These are phyloP conservation scores for Caloenas nicobarica DNA, from an alignment of 2,113 vertebrate species.

Conservation along the genomic window DNA sequence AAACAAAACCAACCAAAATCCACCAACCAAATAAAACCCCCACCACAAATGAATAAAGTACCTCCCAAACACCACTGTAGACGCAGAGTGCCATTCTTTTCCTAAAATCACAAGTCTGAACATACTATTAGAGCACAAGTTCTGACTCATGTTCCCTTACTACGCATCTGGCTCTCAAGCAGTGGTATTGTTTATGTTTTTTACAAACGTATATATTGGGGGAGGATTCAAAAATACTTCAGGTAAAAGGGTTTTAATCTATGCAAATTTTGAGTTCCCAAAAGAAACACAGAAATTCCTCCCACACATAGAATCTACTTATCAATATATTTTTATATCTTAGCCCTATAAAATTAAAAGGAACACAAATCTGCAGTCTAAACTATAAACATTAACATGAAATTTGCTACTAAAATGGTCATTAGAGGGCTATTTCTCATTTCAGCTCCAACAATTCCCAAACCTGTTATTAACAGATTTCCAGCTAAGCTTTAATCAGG, in stretches of 20 bases:
- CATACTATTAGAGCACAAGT: rapidly evolving
- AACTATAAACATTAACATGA: neutral
- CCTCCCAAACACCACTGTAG: neutral
- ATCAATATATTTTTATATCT: neutral
- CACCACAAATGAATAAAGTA: too few relatives aligned
- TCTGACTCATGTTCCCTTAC: neutral
- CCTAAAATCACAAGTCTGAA: neutral
- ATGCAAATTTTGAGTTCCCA: neutral
- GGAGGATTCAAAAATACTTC: neutral
- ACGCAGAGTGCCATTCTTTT: neutral
- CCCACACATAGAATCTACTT: neutral
- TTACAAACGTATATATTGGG: neutral
- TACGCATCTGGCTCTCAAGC: neutral
- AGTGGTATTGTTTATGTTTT: neutral
- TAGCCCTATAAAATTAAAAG: neutral
- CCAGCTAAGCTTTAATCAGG: constrained; percentile 6
- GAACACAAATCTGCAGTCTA: neutral
- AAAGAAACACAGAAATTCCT: neutral
- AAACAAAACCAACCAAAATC: neutral
- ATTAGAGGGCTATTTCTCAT: constrained; percentile 20
- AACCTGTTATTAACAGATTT: neutral
- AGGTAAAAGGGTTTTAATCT: neutral
- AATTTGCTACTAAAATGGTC: neutral
- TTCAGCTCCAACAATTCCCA: constrained; percentile 22
- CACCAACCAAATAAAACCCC: neutral